Conservation (phyloP, 1,140 invertebrate species). For the Drosophila insularis region DNA sequence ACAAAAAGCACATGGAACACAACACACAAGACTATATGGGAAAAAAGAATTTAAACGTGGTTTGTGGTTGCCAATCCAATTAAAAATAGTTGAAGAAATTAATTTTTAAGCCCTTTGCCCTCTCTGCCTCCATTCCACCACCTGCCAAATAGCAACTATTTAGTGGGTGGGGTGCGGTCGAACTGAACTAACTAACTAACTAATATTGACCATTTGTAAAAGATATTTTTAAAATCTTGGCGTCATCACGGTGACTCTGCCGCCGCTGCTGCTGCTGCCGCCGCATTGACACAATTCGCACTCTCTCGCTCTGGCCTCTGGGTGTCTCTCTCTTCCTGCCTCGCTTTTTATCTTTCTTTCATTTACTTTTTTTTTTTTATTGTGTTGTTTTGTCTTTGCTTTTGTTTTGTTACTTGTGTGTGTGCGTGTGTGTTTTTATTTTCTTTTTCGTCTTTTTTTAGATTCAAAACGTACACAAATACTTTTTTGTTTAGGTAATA, state of each 20-base stretch:
- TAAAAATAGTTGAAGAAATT: slow-evolving; percentile 58
- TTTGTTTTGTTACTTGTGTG: slow-evolving; percentile 33
- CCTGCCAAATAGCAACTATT: slow-evolving; percentile 7
- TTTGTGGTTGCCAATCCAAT: slow-evolving; percentile 51
- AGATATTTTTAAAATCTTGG: slow-evolving; percentile 64
- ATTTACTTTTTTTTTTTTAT: slow-evolving; percentile 40
- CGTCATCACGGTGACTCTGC: slow-evolving; percentile 46
- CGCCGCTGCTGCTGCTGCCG: slow-evolving; percentile 17
- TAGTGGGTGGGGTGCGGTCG: background rate
- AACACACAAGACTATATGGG: background rate
- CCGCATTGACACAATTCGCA: slow-evolving; percentile 67
- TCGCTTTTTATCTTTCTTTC: slow-evolving; percentile 54
- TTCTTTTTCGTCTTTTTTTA: slow-evolving; percentile 31
- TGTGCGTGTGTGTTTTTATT: slow-evolving; percentile 34
- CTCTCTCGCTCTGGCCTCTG: slow-evolving; percentile 63
- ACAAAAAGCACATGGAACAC: slow-evolving; percentile 24
- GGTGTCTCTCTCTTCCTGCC: slow-evolving; percentile 39
- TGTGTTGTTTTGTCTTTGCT: slow-evolving; percentile 43
- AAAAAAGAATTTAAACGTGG: slow-evolving; percentile 38
- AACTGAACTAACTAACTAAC: background rate
- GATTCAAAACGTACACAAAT: slow-evolving; percentile 32
- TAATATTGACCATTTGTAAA: slow-evolving; percentile 33
- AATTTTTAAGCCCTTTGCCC: slow-evolving; percentile 26
- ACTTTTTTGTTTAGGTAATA: slow-evolving; percentile 43
- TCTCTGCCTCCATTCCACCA: background rate